phyloP scores from a whole-genome alignment of 1,140 invertebrate species.

The Ceratina australensis region DNA sequence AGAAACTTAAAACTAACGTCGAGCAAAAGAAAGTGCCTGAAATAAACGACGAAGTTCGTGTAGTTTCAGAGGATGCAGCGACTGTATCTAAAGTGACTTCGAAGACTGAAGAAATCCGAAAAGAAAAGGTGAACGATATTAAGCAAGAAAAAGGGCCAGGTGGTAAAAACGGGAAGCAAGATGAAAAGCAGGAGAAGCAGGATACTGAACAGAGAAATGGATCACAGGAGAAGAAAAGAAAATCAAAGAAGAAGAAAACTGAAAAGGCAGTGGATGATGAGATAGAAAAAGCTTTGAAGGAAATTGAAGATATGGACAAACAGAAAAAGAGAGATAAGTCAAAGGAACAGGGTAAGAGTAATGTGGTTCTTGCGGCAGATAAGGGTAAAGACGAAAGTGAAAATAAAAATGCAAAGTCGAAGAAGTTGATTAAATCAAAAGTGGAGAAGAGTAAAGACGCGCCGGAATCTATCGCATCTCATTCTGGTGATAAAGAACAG shows the following conservation, averaged over 20 bases:
- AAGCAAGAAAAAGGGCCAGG: conserved; percentile 14
- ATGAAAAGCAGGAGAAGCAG: conserved; percentile 21
- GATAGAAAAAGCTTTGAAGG: conserved; percentile 82
- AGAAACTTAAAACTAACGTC: neutral
- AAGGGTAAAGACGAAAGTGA: conserved; percentile 32
- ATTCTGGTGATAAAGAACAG: conserved; percentile 45
- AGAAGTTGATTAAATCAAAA: conserved; percentile 32
- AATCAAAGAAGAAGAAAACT: conserved; percentile 79
- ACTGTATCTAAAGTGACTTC: too few relatives aligned
- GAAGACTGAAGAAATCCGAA: neutral
- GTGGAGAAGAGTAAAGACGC: conserved; percentile 29
- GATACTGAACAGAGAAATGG: neutral
- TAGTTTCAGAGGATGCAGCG: neutral
- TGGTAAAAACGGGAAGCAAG: neutral
- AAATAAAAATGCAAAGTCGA: conserved; percentile 32
- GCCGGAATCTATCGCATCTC: neutral
- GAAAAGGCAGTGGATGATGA: conserved; percentile 79
- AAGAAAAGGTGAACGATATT: conserved; percentile 13
- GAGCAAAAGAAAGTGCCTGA: conserved; percentile 8
- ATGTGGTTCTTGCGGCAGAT: conserved; percentile 9
- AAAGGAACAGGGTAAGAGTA: conserved; percentile 51
- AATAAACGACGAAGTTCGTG: conserved; percentile 1
- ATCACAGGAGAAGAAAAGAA: conserved; percentile 72
- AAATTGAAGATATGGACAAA: conserved; percentile 80
- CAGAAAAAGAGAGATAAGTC: conserved; percentile 72